Percentiles rank a stretch among this genome's conserved stretches.
phyloP scores from a whole-genome alignment of 1,140 invertebrate species.

The Linepithema humile region DNA sequence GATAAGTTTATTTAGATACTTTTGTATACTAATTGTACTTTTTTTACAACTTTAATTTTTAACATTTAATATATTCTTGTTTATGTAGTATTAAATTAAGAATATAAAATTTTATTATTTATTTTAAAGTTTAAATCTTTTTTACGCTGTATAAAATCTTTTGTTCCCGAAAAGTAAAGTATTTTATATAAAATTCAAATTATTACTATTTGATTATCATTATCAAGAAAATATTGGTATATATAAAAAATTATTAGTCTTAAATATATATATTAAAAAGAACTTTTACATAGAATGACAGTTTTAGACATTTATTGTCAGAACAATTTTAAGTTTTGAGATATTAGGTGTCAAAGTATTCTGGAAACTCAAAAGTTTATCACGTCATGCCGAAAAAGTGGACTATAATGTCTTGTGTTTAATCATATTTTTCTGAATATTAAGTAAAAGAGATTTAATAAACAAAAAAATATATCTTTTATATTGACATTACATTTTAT shows the following conservation, averaged over 20 bases:
- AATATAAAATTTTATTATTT: conserved; percentile 5
- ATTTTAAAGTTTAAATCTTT: neutral
- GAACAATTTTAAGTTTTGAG: neutral
- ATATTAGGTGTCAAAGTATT: neutral
- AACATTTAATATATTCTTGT: conserved; percentile 1
- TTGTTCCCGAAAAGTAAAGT: no score
- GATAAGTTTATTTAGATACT: conserved; percentile 21
- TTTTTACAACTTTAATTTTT: conserved; percentile 27
- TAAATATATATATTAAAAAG: neutral
- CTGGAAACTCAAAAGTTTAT: neutral
- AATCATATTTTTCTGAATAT: neutral
- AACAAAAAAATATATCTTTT: neutral
- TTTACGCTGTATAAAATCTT: neutral
- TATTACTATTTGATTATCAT: neutral
- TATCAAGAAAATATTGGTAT: neutral
- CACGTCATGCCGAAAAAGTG: no score
- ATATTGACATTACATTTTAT: no score
- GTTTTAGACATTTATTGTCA: neutral
- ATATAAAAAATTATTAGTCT: neutral
- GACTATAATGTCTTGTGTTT: neutral
- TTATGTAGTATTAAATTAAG: neutral
- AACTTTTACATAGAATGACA: neutral
- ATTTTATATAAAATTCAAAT: neutral
- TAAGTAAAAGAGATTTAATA: neutral
- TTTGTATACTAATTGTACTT: neutral